Evolutionary conservation across 1,140 invertebrate species (phyloP), one percentile per base, ranked within the genome.

Genomic region (Dryas iulia): DNA sequence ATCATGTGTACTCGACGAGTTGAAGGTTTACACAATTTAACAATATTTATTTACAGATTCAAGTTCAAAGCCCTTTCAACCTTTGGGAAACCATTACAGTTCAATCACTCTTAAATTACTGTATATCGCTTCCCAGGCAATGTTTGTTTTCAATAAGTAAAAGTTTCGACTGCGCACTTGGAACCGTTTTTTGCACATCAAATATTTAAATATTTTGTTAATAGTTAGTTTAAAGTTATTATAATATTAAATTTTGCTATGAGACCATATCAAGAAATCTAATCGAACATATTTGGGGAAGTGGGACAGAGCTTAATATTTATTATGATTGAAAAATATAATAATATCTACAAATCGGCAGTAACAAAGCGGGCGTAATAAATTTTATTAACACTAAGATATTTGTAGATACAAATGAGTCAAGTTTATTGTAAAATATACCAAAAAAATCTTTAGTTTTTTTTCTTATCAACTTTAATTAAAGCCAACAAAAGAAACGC

Each of bases 21-120:
- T 47, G 14, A 21, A 47, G 21, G 7, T 47, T 8, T 3, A 47
- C 18, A 47, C 8, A 47, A 47, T 18, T n/a, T 14, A 47, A 39
- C n/a, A 18, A 47, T 6, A 35, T 35, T 35, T 67, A 78, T 76
- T 74, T 67, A 70, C 71, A 73, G 77, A 75, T 76, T 66, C 24
- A 70, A 72, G 84, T 84, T 86, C 83, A 87, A 86, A 88, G 80
- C 77, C 69, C 28, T 30, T 31, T n/a, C 6, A 21, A 47, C 21
- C 7, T 47, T 18, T 21, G 8, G 6, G 6, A 21, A n/a, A 47
- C 2, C 18, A 47, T 21, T 47, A 47, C 7, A 47, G 39, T 47
- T 47, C 39, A 47, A 21, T 47, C 39, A 11, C 39, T 21, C 14
- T 47, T 47, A n/a, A 39, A 18, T 39, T 18, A 14, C 6, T 14